phyloP scores from a whole-genome alignment of 2,797 vertebrate species.

The Enteromius unitaeniatus region DNA sequence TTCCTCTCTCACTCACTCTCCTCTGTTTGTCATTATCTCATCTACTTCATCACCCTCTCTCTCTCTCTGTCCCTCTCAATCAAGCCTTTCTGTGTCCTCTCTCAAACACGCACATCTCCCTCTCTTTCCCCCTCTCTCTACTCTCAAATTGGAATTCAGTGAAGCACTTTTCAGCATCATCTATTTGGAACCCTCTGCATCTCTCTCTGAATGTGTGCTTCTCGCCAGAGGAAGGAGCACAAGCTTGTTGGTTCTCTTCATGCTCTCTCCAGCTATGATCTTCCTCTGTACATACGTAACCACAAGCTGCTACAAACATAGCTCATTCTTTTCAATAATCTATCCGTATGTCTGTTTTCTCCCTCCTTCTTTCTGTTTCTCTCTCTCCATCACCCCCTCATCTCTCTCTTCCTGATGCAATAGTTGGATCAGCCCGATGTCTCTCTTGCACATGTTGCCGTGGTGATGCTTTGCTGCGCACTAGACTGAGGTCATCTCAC shows the following conservation, averaged over 20 bases:
- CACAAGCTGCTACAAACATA: slow-evolving; percentile 30
- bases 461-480: slow-evolving; percentile 62
- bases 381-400: background rate
- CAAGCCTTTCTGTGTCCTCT: slow-evolving; percentile 5
- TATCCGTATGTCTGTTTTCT: slow-evolving; percentile 20
- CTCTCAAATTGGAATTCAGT: slow-evolving; percentile 48
- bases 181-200: slow-evolving; percentile 48
- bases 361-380: background rate
- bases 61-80: slow-evolving; percentile 20
- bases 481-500: slow-evolving; percentile 61
- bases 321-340: slow-evolving; percentile 29
- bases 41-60: slow-evolving; percentile 45
- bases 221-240: slow-evolving; percentile 13
- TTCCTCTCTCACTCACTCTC: slow-evolving; percentile 16
- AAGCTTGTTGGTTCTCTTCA: slow-evolving; percentile 32
- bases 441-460: slow-evolving; percentile 62
- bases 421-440: slow-evolving; percentile 63
- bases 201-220: background rate
- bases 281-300: slow-evolving; percentile 30
- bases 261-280: slow-evolving; percentile 6
- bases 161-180: slow-evolving; percentile 36
- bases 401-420: slow-evolving; percentile 60
- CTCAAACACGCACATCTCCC: background rate
- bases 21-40: slow-evolving; percentile 49
- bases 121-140: slow-evolving; percentile 17